phyloP scores from a whole-genome alignment of 1,140 invertebrate genomes.

The Coptotermes formosanus region DNA sequence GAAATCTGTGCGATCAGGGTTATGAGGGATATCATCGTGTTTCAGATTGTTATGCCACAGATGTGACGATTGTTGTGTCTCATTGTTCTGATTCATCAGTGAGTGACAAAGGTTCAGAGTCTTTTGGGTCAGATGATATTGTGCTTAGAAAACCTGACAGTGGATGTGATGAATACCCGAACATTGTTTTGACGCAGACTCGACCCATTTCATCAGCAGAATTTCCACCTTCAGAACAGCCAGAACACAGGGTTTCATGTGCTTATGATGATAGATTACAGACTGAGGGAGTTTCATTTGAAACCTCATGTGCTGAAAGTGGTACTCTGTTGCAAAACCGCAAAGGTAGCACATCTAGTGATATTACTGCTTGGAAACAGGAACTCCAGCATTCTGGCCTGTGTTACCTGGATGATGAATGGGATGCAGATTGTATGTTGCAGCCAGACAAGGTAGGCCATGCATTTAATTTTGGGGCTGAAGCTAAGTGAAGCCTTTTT shows the following conservation, averaged over 20 bases:
- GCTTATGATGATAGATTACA: not conserved
- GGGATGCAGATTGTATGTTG: constrained; percentile 2
- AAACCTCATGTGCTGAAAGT: not conserved
- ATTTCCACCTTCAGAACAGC: not conserved
- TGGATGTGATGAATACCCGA: not conserved
- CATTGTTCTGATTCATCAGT: no score
- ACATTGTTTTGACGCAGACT: not conserved
- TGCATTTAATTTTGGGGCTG: not conserved
- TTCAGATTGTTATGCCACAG: no score
- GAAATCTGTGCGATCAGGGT: no score
- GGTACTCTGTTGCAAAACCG: constrained; percentile 2
- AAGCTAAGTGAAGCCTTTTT: no score
- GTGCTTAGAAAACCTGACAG: not conserved
- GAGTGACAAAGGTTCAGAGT: no score
- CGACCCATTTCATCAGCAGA: not conserved
- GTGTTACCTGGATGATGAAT: constrained; percentile 26
- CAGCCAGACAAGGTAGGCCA: constrained; percentile 12
- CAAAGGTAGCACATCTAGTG: constrained; percentile 38
- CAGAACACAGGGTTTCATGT: not conserved
- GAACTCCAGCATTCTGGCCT: constrained; percentile 22
- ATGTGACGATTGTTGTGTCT: no score
- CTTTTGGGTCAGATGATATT: no score
- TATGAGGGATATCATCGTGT: no score
- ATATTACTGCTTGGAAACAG: constrained; percentile 38
- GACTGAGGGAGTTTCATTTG: not conserved